Percentiles rank a stretch among this genome's conserved stretches.
These are phyloP conservation scores for Diogma glabrata DNA, from an alignment of 2,888 invertebrate species.

Conservation along the genomic window DNA sequence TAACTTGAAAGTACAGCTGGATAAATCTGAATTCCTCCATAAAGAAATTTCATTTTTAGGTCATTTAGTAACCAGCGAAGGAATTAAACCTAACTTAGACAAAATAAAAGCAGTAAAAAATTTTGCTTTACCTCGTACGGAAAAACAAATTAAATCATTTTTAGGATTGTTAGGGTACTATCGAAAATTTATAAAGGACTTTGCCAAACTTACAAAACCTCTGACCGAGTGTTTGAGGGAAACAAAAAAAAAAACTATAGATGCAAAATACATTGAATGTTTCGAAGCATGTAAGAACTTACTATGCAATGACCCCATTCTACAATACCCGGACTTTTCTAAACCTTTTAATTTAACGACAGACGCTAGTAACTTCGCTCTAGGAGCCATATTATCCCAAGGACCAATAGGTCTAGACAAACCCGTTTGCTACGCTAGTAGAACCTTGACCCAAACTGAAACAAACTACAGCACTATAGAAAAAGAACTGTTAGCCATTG, in stretches of 20 bases:
- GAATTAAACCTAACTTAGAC: too few species aligned
- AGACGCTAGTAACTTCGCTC: conserved; percentile 13
- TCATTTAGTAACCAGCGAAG: too few species aligned
- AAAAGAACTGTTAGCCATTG: conserved; percentile 3
- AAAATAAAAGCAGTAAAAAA: too few species aligned
- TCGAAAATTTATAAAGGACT: conserved; percentile 13
- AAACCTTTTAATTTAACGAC: conserved; percentile 20
- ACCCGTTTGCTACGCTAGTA: conserved; percentile 23
- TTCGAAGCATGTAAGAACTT: background rate
- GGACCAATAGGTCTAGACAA: conserved; percentile 14
- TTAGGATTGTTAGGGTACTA: background rate
- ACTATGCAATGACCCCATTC: conserved; percentile 21
- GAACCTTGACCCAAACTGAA: conserved; percentile 21
- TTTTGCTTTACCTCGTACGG: background rate
- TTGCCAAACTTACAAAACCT: conserved; percentile 15
- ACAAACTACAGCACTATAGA: conserved; percentile 17
- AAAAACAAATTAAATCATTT: background rate
- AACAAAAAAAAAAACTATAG: background rate
- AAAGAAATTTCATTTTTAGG: too few species aligned
- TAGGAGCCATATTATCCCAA: conserved; percentile 23
- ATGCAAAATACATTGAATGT: background rate
- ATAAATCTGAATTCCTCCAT: too few species aligned
- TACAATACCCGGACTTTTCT: conserved; percentile 28
- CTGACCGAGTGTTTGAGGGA: conserved; percentile 17
- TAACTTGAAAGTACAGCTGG: too few species aligned